Percentiles rank a stretch among this genome's conserved stretches.
Evolutionary conservation across 1,140 invertebrate genomes (phyloP).

Genomic region (Ericerus pela): DNA sequence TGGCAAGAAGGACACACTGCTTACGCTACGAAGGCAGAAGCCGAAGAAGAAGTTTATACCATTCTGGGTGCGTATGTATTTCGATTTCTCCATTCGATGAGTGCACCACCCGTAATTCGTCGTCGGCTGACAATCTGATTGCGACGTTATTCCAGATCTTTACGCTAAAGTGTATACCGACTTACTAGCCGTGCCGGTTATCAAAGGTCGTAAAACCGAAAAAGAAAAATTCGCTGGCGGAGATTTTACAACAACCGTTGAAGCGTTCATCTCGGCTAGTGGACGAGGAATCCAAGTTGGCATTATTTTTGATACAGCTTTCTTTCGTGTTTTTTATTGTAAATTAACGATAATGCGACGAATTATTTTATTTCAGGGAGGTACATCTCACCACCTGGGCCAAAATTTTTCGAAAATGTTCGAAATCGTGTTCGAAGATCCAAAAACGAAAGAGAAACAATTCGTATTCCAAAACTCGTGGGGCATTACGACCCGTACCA

Average conservation of each 20-base stretch:
- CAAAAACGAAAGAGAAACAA: slow-evolving; percentile 73
- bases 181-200: slow-evolving; percentile 84
- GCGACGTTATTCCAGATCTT: slow-evolving; percentile 41
- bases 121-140: not conserved
- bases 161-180: slow-evolving; percentile 85
- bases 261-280: slow-evolving; percentile 86
- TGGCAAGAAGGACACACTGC: slow-evolving; percentile 99
- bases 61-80: slow-evolving; percentile 42
- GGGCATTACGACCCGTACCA: slow-evolving; percentile 93
- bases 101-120: too few species aligned
- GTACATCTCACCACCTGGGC: slow-evolving; percentile 93
- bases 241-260: slow-evolving; percentile 93
- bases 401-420: slow-evolving; percentile 99
- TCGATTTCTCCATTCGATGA: too few species aligned
- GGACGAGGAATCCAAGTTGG: slow-evolving; percentile 77
- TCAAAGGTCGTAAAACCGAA: slow-evolving; percentile 90
- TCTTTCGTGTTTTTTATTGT: not conserved
- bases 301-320: not conserved
- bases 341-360: not conserved
- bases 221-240: slow-evolving; percentile 99
- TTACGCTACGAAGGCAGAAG: slow-evolving; percentile 67
- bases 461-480: slow-evolving; percentile 96
- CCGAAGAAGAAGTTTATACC: slow-evolving; percentile 68
- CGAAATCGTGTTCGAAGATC: slow-evolving; percentile 88
- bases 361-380: slow-evolving; percentile 43